Conservation (phyloP, 2,797 vertebrate genomes). For the Scarus forsteni region DNA sequence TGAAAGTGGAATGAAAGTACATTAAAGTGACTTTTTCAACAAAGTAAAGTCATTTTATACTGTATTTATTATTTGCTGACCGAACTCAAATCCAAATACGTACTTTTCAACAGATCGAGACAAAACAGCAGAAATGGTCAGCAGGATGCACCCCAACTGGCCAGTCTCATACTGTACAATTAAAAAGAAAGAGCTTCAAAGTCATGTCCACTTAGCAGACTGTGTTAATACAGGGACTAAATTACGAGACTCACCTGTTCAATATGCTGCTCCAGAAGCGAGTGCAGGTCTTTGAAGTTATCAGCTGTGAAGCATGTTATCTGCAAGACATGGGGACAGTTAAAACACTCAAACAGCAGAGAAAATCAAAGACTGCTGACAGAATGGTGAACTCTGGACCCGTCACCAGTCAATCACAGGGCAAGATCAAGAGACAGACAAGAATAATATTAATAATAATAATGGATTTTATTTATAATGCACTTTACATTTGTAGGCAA, state of each 20-base stretch:
- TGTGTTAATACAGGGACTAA: not conserved
- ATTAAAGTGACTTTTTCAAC: too few relatives aligned
- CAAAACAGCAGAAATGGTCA: conserved; percentile 91
- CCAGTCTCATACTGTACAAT: conserved; percentile 89
- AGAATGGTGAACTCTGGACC: too few relatives aligned
- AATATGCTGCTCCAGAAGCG: conserved; percentile 78
- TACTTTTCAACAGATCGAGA: conserved; percentile 90
- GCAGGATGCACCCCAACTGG: conserved; percentile 89
- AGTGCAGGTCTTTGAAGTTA: conserved; percentile 73
- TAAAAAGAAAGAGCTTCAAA: not conserved
- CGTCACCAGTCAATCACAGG: too few relatives aligned
- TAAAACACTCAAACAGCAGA: not conserved
- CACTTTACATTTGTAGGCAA: too few relatives aligned
- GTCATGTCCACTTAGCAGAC: not conserved
- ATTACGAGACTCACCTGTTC: conserved; percentile 71
- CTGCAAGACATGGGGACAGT: conserved; percentile 56
- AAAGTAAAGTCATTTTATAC: not conserved
- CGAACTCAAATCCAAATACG: not conserved
- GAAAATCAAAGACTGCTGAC: not conserved
- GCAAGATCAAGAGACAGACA: too few relatives aligned
- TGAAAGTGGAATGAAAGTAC: not conserved
- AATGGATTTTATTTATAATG: too few relatives aligned
- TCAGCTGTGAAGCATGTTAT: conserved; percentile 74
- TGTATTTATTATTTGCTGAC: not conserved
- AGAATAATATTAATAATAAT: too few relatives aligned